Percentiles rank a stretch among this genome's conserved stretches.
These are phyloP conservation scores for Drosophila neocordata DNA, from an alignment of 1,140 invertebrate species.

Conservation along the genomic window DNA sequence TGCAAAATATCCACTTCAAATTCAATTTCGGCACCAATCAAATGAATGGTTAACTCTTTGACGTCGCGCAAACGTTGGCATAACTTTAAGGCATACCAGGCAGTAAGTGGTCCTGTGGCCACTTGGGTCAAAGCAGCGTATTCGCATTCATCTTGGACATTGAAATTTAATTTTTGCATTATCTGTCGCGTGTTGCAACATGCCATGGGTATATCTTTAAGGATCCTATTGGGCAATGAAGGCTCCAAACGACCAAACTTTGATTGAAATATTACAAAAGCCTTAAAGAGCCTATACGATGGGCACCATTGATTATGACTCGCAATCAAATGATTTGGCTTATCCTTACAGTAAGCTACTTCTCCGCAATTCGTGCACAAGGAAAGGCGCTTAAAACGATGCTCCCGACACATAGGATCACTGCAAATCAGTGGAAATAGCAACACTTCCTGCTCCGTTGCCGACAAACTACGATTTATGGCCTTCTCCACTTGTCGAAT, in stretches of 20 bases:
- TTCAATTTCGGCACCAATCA: conserved; percentile 86
- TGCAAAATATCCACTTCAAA: conserved; percentile 87
- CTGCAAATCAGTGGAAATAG: conserved; percentile 87
- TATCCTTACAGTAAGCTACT: conserved; percentile 84
- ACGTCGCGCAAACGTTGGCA: conserved; percentile 67
- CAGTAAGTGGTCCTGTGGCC: conserved; percentile 86
- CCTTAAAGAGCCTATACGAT: conserved; percentile 84
- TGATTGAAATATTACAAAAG: conserved; percentile 84
- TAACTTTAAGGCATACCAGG: conserved; percentile 85
- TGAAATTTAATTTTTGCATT: conserved; percentile 55
- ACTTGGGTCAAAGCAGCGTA: conserved; percentile 87
- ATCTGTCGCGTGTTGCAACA: conserved; percentile 64
- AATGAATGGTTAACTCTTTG: conserved; percentile 57
- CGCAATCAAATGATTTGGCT: conserved; percentile 82
- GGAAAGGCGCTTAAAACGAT: conserved; percentile 82
- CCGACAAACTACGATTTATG: conserved; percentile 84
- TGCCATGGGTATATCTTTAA: conserved; percentile 66
- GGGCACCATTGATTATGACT: conserved; percentile 84
- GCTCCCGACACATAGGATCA: conserved; percentile 83
- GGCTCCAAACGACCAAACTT: conserved; percentile 85
- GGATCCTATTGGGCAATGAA: conserved; percentile 83
- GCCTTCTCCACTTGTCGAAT: conserved; percentile 85
- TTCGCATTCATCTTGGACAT: conserved; percentile 85
- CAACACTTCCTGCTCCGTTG: conserved; percentile 88
- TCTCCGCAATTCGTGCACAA: conserved; percentile 85